phyloP scores from a whole-genome alignment of 2,888 invertebrate genomes.

The Incurvaria masculella region DNA sequence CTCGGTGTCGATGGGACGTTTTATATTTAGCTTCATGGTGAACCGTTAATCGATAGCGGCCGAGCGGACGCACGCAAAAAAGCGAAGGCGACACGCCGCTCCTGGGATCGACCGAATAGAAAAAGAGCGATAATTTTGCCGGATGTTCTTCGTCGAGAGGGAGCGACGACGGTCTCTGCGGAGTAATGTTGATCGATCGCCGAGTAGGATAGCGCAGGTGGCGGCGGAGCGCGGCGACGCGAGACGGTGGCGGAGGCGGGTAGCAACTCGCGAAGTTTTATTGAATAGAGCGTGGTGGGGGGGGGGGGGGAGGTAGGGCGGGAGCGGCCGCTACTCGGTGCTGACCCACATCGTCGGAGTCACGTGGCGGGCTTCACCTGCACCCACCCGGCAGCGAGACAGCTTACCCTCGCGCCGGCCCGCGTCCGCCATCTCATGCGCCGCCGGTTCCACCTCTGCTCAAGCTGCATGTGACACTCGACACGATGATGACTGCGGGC shows the following conservation, averaged over 20 bases:
- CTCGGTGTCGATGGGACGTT: constrained; percentile 24
- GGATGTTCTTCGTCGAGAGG: background rate
- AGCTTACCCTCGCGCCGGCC: constrained; percentile 15
- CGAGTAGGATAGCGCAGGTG: background rate
- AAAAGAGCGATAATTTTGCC: no score
- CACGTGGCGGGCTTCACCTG: constrained; percentile 36
- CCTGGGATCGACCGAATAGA: no score
- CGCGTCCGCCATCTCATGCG: background rate
- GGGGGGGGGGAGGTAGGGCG: no score
- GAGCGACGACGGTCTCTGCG: no score
- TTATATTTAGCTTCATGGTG: constrained; percentile 56
- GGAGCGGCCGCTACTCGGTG: no score
- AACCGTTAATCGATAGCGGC: constrained; percentile 49
- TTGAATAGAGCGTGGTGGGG: constrained; percentile 50
- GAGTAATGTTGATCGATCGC: background rate
- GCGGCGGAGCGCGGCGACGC: background rate
- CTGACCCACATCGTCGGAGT: constrained; percentile 45
- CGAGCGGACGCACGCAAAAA: no score
- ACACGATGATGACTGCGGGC: background rate
- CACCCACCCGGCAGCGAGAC: constrained; percentile 29
- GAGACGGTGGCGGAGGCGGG: constrained; percentile 12
- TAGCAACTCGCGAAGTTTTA: constrained; percentile 42
- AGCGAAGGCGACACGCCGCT: no score
- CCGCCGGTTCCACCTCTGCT: background rate
- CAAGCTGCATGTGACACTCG: background rate